phyloP scores from a whole-genome alignment of 2,113 vertebrate species.

The Xenopus laevis region DNA sequence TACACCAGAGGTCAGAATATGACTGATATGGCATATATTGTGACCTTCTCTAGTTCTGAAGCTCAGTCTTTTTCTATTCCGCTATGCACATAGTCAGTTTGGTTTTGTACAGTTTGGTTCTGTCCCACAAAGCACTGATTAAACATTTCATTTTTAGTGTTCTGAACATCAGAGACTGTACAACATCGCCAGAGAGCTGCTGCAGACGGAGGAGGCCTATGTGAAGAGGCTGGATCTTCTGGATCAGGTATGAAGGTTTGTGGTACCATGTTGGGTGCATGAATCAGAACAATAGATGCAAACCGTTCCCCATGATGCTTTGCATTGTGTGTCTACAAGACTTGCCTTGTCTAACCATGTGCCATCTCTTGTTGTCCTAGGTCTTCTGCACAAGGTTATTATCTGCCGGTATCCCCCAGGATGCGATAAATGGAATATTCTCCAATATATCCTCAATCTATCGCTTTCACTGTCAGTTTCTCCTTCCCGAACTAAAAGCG shows the following conservation, averaged over 20 bases:
- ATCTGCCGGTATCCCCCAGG: slow-evolving; percentile 80
- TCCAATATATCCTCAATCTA: slow-evolving; percentile 98
- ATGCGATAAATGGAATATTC: slow-evolving; percentile 92
- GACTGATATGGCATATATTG: too few species aligned
- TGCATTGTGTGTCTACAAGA: too few species aligned
- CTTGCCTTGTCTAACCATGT: neutral
- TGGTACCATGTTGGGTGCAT: neutral
- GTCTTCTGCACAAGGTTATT: slow-evolving; percentile 90
- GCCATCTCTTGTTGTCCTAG: slow-evolving; percentile 52
- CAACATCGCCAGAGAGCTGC: slow-evolving; percentile 90
- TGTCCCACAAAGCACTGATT: too few species aligned
- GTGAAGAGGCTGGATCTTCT: slow-evolving; percentile 89
- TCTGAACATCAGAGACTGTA: slow-evolving; percentile 83
- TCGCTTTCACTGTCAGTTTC: slow-evolving; percentile 90
- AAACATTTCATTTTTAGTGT: slow-evolving; percentile 60
- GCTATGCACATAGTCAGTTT: too few species aligned
- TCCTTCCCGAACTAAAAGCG: slow-evolving; percentile 86
- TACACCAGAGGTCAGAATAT: too few species aligned
- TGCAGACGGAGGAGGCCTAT: slow-evolving; percentile 91
- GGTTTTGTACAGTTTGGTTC: too few species aligned
- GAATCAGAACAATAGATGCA: neutral
- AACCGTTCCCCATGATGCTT: too few species aligned
- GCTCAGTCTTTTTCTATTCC: too few species aligned
- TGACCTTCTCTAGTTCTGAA: too few species aligned
- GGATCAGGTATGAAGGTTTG: slow-evolving; percentile 78